Conservation (phyloP, 2,113 vertebrate genomes). For the Phrynosoma platyrhinos region DNA sequence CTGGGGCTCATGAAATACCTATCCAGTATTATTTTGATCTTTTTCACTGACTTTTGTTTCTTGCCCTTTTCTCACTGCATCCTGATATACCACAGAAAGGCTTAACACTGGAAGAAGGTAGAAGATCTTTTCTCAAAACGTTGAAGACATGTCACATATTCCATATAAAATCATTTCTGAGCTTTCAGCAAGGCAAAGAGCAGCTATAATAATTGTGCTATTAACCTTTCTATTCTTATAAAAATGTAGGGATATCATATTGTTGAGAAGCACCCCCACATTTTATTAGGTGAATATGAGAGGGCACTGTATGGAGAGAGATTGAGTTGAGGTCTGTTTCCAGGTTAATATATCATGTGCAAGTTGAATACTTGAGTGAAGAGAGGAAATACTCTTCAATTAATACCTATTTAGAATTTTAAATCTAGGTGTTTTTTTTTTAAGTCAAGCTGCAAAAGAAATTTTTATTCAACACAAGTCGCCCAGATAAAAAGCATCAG, state of each 20-base stretch:
- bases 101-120: neutral
- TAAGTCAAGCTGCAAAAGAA: neutral
- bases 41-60: neutral
- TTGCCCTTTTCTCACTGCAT: neutral
- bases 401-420: conserved; percentile 50
- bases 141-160: neutral
- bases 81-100: neutral
- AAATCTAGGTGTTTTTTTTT: conserved; percentile 29
- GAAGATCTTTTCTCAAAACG: neutral
- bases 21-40: neutral
- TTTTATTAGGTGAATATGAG: conserved; percentile 56
- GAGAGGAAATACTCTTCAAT: conserved; percentile 27
- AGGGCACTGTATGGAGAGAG: neutral
- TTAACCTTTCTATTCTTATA: neutral
- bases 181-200: conserved; percentile 23
- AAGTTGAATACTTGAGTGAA: conserved; percentile 44
- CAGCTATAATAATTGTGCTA: neutral
- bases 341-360: conserved; percentile 58
- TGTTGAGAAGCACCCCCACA: conserved; percentile 25
- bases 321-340: conserved; percentile 52
- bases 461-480: neutral
- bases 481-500: neutral
- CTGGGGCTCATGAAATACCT: too few species aligned
- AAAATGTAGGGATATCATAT: neutral
- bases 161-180: neutral